Percentiles rank a stretch among this genome's conserved stretches.
These are phyloP conservation scores for Scyliorhinus canicula DNA, from an alignment of 2,797 vertebrate genomes.

Conservation along the genomic window DNA sequence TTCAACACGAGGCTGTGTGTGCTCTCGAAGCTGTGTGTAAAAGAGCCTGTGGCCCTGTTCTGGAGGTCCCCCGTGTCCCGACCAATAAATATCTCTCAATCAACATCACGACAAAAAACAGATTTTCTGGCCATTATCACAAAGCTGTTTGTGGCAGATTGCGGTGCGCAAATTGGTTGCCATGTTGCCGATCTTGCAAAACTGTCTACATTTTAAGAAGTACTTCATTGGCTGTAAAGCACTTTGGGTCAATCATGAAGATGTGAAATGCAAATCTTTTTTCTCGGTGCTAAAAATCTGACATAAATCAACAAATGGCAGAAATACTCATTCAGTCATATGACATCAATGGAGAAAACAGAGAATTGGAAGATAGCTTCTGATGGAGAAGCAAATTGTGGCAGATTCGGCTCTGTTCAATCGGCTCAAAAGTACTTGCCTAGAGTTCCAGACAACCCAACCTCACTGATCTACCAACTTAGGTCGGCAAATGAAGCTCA, in stretches of 20 bases:
- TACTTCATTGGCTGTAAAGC: background rate
- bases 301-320: background rate
- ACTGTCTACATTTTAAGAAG: background rate
- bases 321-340: background rate
- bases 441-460: too few relatives aligned
- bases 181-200: background rate
- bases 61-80: background rate
- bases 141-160: background rate
- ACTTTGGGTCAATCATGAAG: background rate
- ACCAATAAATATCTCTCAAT: background rate
- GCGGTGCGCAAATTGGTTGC: background rate
- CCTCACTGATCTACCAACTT: too few relatives aligned
- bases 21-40: too few relatives aligned
- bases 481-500: too few relatives aligned
- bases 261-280: background rate
- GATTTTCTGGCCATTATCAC: background rate
- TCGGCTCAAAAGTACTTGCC: too few relatives aligned
- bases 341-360: background rate
- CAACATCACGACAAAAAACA: background rate
- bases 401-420: too few relatives aligned
- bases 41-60: background rate
- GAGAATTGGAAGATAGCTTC: background rate
- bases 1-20: background rate
- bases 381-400: too few relatives aligned
- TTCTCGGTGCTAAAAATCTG: background rate